phyloP scores from a whole-genome alignment of 1,140 invertebrate genomes.

The Sarcophaga bullata region DNA sequence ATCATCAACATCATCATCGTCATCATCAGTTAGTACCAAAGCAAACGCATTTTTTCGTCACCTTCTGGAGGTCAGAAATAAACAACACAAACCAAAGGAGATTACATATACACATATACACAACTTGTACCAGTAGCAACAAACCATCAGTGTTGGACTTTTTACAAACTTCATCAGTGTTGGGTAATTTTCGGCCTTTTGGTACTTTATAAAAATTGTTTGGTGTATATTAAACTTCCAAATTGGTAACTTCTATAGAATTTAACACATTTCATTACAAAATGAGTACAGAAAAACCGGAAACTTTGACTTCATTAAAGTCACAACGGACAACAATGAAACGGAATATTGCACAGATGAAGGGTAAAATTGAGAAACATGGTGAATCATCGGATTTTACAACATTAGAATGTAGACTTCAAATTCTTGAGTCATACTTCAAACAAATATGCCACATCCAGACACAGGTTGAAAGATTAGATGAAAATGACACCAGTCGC shows the following conservation, averaged over 20 bases:
- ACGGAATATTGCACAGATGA: not conserved
- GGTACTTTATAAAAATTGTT: not conserved
- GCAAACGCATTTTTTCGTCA: not conserved
- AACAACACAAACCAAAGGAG: not conserved
- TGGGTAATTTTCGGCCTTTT: not conserved
- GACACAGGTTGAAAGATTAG: not conserved
- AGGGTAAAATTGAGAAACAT: not conserved
- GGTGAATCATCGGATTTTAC: not conserved
- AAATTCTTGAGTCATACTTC: not conserved
- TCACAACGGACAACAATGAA: conserved; percentile 3
- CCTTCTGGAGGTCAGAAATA: not conserved
- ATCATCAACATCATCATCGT: not conserved
- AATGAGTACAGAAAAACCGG: not conserved
- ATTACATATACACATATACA: not conserved
- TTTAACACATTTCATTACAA: not conserved
- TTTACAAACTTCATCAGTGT: not conserved
- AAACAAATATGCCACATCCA: conserved; percentile 13
- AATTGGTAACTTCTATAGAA: not conserved
- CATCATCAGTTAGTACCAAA: not conserved
- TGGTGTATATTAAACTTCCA: not conserved
- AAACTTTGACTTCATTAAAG: not conserved
- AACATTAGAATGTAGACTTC: not conserved
- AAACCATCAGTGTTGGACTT: not conserved
- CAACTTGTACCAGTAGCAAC: not conserved
- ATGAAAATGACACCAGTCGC: not conserved